phyloP scores from a whole-genome alignment of 2,888 invertebrate species.

The Lycaena phlaeas region DNA sequence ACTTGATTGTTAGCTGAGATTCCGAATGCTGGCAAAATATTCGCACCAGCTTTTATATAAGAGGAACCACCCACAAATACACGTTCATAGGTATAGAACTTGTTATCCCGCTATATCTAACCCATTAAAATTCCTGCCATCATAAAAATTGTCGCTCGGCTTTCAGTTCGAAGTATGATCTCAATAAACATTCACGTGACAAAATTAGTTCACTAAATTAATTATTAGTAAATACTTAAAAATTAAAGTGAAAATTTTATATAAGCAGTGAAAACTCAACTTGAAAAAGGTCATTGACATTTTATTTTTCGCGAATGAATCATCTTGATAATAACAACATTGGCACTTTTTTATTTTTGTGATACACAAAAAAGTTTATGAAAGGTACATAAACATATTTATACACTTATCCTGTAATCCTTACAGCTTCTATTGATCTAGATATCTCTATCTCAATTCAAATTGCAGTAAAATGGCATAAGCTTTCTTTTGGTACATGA shows the following conservation, averaged over 20 bases:
- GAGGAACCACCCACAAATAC: conserved; percentile 35
- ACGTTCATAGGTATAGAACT: conserved; percentile 3
- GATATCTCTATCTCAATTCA: too few species aligned
- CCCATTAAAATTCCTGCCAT: conserved; percentile 1
- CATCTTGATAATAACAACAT: not conserved
- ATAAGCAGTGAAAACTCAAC: not conserved
- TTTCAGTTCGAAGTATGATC: conserved; percentile 5
- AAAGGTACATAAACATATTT: too few species aligned
- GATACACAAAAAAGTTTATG: too few species aligned
- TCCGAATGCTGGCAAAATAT: conserved; percentile 58
- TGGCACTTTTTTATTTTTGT: too few species aligned
- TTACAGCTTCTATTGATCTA: too few species aligned
- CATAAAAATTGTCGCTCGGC: conserved; percentile 1
- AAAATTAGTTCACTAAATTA: not conserved
- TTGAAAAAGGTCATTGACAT: conserved; percentile 1
- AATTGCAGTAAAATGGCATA: too few species aligned
- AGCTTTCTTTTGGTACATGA: too few species aligned
- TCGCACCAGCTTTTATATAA: conserved; percentile 57
- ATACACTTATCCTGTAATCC: too few species aligned
- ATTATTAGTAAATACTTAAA: too few species aligned
- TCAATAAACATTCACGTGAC: conserved; percentile 4
- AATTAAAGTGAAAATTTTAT: not conserved
- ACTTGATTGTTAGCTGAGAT: conserved; percentile 58
- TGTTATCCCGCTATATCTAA: conserved; percentile 6
- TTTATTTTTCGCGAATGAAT: not conserved